Evolutionary conservation across 2,113 vertebrate species (phyloP).

Genomic region (Isichthys henryi): DNA sequence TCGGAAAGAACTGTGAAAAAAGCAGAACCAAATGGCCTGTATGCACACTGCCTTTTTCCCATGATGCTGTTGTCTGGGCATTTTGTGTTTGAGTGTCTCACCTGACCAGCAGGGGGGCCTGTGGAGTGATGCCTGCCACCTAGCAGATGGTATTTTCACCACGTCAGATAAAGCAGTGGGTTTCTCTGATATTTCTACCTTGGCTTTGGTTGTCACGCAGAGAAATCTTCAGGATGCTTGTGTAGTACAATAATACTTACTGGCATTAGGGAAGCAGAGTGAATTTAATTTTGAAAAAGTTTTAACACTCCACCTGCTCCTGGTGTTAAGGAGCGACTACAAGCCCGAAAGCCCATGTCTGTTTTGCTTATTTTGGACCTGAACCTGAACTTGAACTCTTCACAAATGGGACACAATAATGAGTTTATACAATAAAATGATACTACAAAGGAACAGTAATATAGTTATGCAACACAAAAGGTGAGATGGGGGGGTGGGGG

Average conservation of each 20-base stretch:
- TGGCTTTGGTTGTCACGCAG: background rate
- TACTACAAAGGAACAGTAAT: background rate
- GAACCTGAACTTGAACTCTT: background rate
- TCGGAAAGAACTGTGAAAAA: background rate
- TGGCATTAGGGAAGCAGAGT: background rate
- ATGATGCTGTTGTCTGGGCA: background rate
- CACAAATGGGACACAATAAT: background rate
- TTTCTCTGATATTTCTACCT: slow-evolving; percentile 2
- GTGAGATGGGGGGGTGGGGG: background rate
- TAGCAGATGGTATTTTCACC: slow-evolving; percentile 13
- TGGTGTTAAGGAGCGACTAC: background rate
- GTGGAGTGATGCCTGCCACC: background rate
- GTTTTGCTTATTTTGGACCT: background rate
- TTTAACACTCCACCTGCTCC: background rate
- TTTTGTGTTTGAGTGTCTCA: background rate
- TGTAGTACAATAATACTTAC: background rate
- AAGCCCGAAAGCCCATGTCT: background rate
- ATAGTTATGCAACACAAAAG: background rate
- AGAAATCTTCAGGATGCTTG: background rate
- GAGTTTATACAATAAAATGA: background rate
- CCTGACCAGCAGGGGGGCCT: background rate
- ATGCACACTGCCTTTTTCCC: background rate
- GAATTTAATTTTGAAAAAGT: background rate
- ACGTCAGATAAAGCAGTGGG: background rate
- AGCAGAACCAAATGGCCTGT: background rate